A percentile compares a stretch with the other conserved stretches of the same genome.
phyloP scores from a whole-genome alignment of 2,113 vertebrate species.

The Elephantulus edwardii region DNA sequence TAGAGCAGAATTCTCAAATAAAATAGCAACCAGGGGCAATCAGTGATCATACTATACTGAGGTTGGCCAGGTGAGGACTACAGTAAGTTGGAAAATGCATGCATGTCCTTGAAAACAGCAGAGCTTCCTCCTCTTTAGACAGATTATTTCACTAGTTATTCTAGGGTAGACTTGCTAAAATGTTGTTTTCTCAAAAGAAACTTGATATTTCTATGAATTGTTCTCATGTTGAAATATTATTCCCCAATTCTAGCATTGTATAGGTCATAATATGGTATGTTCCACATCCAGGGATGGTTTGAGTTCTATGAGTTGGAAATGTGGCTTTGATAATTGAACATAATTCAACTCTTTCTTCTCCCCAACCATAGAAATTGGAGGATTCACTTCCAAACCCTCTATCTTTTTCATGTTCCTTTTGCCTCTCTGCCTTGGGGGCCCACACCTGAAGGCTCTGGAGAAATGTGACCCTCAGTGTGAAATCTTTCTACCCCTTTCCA shows the following conservation, averaged over 20 bases:
- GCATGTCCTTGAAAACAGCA: not conserved
- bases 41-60: not conserved
- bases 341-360: not conserved
- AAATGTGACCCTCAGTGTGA: not conserved
- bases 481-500: not conserved
- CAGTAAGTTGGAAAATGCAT: not conserved
- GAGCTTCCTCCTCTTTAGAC: not conserved
- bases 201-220: constrained; percentile 16
- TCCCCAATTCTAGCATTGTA: not conserved
- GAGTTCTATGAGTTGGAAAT: not conserved
- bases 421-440: not conserved
- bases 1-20: constrained; percentile 15
- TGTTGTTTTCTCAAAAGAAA: not conserved
- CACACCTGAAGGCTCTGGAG: not conserved
- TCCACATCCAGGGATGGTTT: not conserved
- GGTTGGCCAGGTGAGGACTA: not conserved
- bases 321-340: not conserved
- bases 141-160: not conserved
- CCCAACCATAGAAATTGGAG: not conserved
- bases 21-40: not conserved
- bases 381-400: too few relatives aligned
- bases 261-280: not conserved
- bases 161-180: not conserved
- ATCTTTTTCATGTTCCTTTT: not conserved
- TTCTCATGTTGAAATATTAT: constrained; percentile 14